Conservation (phyloP, 2,797 vertebrate genomes). For the Amblyopsis hoosieri region DNA sequence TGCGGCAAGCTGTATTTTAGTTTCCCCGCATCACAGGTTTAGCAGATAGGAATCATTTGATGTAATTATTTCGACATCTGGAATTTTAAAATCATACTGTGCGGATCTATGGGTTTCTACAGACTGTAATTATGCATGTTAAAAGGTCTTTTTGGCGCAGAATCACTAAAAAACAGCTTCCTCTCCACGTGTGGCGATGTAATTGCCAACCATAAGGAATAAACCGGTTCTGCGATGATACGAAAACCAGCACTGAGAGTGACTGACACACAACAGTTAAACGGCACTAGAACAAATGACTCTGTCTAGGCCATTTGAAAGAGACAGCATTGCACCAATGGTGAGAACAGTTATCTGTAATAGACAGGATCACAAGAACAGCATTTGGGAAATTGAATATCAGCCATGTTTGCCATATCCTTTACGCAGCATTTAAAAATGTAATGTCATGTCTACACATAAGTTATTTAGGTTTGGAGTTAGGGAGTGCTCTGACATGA, state of each 20-base stretch:
- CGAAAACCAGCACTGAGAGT: slow-evolving; percentile 42
- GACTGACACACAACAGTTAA: slow-evolving; percentile 35
- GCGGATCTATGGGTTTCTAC: slow-evolving; percentile 34
- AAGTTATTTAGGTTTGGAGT: neutral
- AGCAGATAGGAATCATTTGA: slow-evolving; percentile 38
- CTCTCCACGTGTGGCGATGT: slow-evolving; percentile 54
- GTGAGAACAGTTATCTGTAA: slow-evolving; percentile 24
- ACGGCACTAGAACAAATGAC: slow-evolving; percentile 14
- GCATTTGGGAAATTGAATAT: slow-evolving; percentile 12
- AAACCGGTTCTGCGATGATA: slow-evolving; percentile 42
- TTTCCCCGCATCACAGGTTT: slow-evolving; percentile 52
- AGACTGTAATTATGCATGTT: slow-evolving; percentile 52
- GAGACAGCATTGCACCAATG: slow-evolving; percentile 13
- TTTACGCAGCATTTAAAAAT: neutral
- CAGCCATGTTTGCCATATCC: neutral
- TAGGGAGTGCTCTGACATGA: neutral
- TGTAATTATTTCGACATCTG: slow-evolving; percentile 49
- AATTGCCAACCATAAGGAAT: slow-evolving; percentile 50
- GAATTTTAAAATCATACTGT: slow-evolving; percentile 54
- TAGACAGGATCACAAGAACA: slow-evolving; percentile 18
- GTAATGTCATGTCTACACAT: neutral
- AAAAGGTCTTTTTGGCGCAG: slow-evolving; percentile 59
- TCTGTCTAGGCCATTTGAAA: slow-evolving; percentile 15
- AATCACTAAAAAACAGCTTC: slow-evolving; percentile 43
- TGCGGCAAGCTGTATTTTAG: slow-evolving; percentile 29